These are phyloP conservation scores for Lagopus muta DNA, from an alignment of 2,113 vertebrate species.

Conservation along the genomic window DNA sequence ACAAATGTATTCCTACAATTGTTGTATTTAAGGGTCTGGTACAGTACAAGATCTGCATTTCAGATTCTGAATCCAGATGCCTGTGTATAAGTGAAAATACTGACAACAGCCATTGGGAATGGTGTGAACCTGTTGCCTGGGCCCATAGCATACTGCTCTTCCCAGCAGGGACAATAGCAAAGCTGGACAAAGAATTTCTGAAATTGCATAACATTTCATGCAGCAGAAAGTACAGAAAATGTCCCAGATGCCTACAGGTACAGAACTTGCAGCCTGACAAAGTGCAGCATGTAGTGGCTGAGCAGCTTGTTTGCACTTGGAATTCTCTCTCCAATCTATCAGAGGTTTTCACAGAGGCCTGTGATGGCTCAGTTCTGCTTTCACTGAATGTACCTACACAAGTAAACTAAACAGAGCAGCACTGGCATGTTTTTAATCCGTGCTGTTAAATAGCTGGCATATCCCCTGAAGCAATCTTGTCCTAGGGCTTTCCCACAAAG, in stretches of 20 bases:
- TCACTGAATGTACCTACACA: not conserved
- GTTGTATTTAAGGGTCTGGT: not conserved
- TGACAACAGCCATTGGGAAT: not conserved
- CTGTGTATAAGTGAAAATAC: not conserved
- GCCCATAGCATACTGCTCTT: not conserved
- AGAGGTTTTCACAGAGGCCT: not conserved
- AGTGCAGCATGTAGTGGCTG: not conserved
- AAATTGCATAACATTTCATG: not conserved
- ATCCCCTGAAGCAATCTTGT: not conserved
- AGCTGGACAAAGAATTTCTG: not conserved
- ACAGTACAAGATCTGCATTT: not conserved
- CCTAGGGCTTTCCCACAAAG: not conserved
- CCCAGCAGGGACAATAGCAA: not conserved
- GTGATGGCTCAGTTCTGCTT: not conserved
- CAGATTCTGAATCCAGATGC: not conserved
- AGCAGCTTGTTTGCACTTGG: not conserved
- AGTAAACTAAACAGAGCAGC: slow-evolving; percentile 8
- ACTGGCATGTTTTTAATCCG: not conserved
- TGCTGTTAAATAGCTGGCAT: not conserved
- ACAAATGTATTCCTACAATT: not conserved
- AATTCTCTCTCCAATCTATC: not conserved
- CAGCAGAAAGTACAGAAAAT: not conserved
- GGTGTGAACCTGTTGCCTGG: not conserved
- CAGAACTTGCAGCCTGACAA: not conserved
- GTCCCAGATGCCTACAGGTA: not conserved